These are phyloP conservation scores for Phortica variegata DNA, from an alignment of 1,140 invertebrate species.

Conservation along the genomic window DNA sequence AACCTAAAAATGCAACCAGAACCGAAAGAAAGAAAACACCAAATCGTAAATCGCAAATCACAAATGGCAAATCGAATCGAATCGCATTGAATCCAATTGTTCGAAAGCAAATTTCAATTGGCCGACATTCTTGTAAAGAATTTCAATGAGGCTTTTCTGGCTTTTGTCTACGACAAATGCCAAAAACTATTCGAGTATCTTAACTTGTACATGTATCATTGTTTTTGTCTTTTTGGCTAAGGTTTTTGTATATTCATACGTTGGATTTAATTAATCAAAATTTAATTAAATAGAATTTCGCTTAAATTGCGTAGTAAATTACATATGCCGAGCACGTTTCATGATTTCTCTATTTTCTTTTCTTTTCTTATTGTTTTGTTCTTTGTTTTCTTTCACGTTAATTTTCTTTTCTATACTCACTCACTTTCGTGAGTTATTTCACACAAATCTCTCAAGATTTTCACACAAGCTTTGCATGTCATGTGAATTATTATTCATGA, in stretches of 20 bases:
- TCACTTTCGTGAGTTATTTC: constrained; percentile 27
- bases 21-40: no score
- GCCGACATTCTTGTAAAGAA: no score
- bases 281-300: constrained; percentile 15
- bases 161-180: neutral
- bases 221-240: constrained; percentile 27
- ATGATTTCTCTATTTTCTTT: no score
- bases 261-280: constrained; percentile 39
- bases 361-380: no score
- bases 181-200: constrained; percentile 18
- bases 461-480: constrained; percentile 45
- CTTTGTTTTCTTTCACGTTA: constrained; percentile 18
- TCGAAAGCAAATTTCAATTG: no score
- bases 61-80: no score
- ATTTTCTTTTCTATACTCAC: constrained; percentile 16
- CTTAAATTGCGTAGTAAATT: constrained; percentile 37
- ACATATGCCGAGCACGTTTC: constrained; percentile 23
- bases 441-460: constrained; percentile 46
- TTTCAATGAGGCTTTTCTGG: no score
- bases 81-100: neutral
- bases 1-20: no score
- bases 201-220: constrained; percentile 3
- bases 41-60: no score
- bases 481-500: constrained; percentile 29
- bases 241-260: no score